phyloP scores from a whole-genome alignment of 2,113 vertebrate genomes.

The Cariama cristata region DNA sequence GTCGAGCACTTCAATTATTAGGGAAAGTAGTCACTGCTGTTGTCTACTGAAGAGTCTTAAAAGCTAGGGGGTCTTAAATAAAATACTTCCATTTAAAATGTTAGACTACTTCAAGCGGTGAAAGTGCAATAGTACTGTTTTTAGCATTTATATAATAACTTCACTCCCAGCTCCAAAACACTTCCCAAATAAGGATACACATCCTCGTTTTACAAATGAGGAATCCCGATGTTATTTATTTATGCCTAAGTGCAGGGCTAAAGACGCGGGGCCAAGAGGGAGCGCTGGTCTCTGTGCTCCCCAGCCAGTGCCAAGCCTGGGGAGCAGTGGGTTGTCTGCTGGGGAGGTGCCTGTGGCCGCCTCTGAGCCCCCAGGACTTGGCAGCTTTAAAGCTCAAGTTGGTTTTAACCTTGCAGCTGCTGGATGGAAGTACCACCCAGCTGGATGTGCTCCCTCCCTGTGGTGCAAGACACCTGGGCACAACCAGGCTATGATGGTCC shows the following conservation, averaged over 20 bases:
- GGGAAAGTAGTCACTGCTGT: neutral
- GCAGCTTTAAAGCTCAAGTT: neutral
- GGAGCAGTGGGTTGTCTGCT: accelerated
- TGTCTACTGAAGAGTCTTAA: neutral
- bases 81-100: neutral
- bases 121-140: neutral
- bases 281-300: accelerated
- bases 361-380: accelerated
- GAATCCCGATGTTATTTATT: neutral
- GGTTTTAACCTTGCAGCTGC: neutral
- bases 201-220: neutral
- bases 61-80: neutral
- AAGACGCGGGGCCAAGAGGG: neutral
- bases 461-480: neutral
- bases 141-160: neutral
- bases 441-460: neutral
- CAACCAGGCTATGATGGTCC: accelerated
- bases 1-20: neutral
- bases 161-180: neutral
- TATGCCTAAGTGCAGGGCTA: neutral
- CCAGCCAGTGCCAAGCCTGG: neutral
- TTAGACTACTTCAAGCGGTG: neutral
- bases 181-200: neutral
- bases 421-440: neutral
- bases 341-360: neutral